Evolutionary conservation across 2,888 invertebrate genomes (phyloP).

Genomic region (Alloplasta piceator): DNA sequence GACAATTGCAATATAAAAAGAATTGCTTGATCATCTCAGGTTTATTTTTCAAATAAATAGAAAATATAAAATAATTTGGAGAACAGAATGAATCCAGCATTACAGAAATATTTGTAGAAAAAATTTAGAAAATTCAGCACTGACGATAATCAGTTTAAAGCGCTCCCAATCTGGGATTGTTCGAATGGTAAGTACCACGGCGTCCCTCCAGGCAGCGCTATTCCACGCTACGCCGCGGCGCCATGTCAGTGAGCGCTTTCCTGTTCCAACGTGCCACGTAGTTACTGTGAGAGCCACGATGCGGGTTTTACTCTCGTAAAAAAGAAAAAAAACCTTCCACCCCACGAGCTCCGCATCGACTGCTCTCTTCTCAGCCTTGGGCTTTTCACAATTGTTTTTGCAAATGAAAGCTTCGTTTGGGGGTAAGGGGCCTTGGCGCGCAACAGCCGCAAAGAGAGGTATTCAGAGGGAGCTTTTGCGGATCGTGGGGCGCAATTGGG

Average conservation of each 20-base stretch:
- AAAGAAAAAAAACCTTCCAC: constrained; percentile 18
- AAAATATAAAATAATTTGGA: too few species aligned
- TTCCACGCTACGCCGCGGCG: too few species aligned
- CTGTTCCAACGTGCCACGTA: too few species aligned
- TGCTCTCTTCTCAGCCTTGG: constrained; percentile 61
- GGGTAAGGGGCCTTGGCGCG: constrained; percentile 42
- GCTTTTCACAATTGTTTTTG: constrained; percentile 73
- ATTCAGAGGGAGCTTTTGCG: constrained; percentile 8
- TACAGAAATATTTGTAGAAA: too few species aligned
- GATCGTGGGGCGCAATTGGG: constrained; percentile 28
- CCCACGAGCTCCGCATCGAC: constrained; percentile 59
- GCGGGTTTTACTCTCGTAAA: constrained; percentile 42
- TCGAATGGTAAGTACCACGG: constrained; percentile 5
- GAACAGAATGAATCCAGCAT: too few species aligned
- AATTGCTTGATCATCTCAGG: too few species aligned
- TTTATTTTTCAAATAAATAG: too few species aligned
- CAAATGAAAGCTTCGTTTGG: constrained; percentile 73
- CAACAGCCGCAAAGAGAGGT: constrained; percentile 16
- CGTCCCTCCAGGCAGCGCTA: constrained; percentile 16
- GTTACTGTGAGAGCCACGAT: constrained; percentile 7
- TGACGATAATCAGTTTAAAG: too few species aligned
- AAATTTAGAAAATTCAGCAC: too few species aligned
- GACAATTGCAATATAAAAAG: too few species aligned
- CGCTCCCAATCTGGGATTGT: background rate
- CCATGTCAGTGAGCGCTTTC: too few species aligned